Evolutionary conservation across 2,797 vertebrate species (phyloP).

Genomic region (Lerista edwardsae): DNA sequence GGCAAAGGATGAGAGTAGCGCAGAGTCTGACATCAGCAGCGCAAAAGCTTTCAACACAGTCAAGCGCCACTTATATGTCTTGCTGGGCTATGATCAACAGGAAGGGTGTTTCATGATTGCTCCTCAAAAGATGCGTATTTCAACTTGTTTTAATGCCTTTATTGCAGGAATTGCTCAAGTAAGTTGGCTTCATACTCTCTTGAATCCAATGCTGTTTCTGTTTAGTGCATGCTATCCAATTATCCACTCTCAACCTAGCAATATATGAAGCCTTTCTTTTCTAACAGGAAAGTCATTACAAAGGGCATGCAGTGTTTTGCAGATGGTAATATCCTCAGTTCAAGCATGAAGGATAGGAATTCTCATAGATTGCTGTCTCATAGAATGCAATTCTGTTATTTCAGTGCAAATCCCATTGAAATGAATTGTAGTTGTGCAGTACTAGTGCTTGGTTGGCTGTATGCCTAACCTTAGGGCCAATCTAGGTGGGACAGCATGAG

Average conservation of each 20-base stretch:
- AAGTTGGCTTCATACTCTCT: slow-evolving; percentile 58
- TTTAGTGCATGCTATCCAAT: neutral
- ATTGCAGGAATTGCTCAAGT: slow-evolving; percentile 98
- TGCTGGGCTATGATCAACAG: slow-evolving; percentile 96
- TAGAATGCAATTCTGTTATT: too few relatives aligned
- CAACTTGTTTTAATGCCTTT: slow-evolving; percentile 97
- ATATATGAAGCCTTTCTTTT: neutral
- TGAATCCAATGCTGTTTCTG: neutral
- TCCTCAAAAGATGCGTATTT: slow-evolving; percentile 97
- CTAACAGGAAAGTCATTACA: neutral
- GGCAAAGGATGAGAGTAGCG: slow-evolving; percentile 96
- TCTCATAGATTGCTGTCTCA: too few relatives aligned
- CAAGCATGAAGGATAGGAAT: neutral
- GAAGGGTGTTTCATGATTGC: slow-evolving; percentile 99
- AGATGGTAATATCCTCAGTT: neutral
- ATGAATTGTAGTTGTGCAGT: too few relatives aligned
- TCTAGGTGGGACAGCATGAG: too few relatives aligned
- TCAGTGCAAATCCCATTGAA: neutral
- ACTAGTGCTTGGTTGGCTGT: too few relatives aligned
- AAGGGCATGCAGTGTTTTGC: neutral
- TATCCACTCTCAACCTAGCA: neutral
- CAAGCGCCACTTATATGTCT: slow-evolving; percentile 94
- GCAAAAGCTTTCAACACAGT: slow-evolving; percentile 99
- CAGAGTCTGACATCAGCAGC: slow-evolving; percentile 93
- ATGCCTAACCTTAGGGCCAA: neutral